Evolutionary conservation across 2,113 vertebrate genomes (phyloP), one percentile per base, ranked within the genome.

Genomic region (Silurus asotus): DNA sequence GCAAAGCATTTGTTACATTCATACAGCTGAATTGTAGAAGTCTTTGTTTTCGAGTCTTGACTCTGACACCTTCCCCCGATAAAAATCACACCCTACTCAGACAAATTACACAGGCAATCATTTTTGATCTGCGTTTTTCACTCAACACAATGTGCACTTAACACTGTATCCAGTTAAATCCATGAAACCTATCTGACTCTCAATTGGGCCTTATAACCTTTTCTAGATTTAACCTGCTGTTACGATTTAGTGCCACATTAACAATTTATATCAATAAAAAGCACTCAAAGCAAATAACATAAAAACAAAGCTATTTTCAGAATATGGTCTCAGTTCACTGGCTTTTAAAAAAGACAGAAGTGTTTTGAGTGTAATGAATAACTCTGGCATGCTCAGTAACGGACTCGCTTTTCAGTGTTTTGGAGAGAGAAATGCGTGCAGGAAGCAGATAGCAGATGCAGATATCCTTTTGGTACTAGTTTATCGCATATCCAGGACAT

Each of bases 331-430:
- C 13, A 17, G 61, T 64, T 64, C 48, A 11, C n/a, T 76, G 70
- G 25, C 69, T 58, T 74, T 37, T 74, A 45, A 83, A 59, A 37
- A 74, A 10, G 82, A 83, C 10, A 48, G 37, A 74, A 72, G 11
- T 76, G 70, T 64, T 84, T 20, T 84, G 58, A 76, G 11, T 84
- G 4, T 59, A 49, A 20, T 19, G 55, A 84, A 69, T 74, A 56
- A 59, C 20, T 17, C 45, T 76, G 58, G 56, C 61, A 84, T 77
- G 48, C 74, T 65, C 28, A 85, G 53, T 77, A 49, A 62, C 61
- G 45, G 19, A 53, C 25, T 65, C 48, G 11, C 65, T 84, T 64
- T 37, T 65, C 6, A 45, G 58, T 78, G 20, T 51, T 20, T n/a
- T 74, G 48, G 48, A 74, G 70, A 23, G 48, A 65, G 28, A 53